Conservation (phyloP, 2,113 vertebrate species). For the Cynocephalus volans region DNA sequence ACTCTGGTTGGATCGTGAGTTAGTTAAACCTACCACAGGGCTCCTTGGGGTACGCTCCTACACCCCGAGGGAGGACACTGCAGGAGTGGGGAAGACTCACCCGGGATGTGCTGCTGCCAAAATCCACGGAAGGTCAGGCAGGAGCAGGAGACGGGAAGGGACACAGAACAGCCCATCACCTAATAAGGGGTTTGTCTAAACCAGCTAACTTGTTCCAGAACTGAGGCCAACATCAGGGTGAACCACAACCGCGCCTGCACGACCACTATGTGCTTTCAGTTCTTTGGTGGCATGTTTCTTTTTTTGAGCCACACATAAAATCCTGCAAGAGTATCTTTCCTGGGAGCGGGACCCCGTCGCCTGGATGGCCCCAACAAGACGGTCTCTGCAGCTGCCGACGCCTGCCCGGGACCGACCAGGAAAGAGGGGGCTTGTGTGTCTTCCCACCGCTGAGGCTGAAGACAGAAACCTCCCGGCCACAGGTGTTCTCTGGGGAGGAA, state of each 20-base stretch:
- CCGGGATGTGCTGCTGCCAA: not conserved
- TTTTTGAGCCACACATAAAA: not conserved
- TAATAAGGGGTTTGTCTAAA: conserved; percentile 1
- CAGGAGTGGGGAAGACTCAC: no score
- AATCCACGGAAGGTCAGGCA: not conserved
- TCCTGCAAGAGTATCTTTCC: not conserved
- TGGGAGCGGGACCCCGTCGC: not conserved
- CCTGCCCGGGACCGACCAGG: not conserved
- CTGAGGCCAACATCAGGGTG: conserved; percentile 1
- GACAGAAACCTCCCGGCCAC: accelerated
- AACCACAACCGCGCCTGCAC: not conserved
- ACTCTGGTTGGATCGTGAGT: accelerated
- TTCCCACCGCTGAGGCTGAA: not conserved
- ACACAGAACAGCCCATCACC: not conserved
- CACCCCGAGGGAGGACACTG: not conserved
- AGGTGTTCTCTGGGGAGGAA: not conserved
- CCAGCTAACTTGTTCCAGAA: not conserved
- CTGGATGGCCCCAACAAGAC: accelerated
- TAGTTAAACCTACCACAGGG: accelerated
- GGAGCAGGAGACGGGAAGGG: not conserved
- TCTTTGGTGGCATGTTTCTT: not conserved
- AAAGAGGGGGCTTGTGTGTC: not conserved
- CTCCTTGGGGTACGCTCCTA: not conserved
- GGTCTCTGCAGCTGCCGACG: not conserved
- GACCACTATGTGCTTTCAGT: not conserved